Base-by-base conservation (phyloP, 2,797 vertebrate genomes). In the Halcyon smyrnensis region DNA sequence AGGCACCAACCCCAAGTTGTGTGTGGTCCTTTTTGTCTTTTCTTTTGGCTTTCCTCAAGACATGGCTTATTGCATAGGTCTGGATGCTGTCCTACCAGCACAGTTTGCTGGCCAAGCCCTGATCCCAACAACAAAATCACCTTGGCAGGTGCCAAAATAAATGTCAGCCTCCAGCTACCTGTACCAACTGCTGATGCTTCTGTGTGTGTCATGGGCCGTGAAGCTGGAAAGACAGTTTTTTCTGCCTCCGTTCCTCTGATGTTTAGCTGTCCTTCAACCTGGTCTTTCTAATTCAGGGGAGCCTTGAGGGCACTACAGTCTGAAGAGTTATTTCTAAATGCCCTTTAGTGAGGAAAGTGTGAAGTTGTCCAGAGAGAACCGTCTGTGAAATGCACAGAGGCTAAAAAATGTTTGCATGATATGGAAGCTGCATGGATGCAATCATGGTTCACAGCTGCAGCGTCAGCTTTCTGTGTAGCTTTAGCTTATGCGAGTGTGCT, bases 11-110 rank as follows among this genome's bases (percentile, higher is more conserved):
- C 12, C 62, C 45, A 64, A 84, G 36, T 51, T 87, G 86, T 94
- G 96, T 97, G 96, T 96, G 96, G 96, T 95, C 90, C 92, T 94
- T 96, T 93, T 94, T 91, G 94, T 68, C 87, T 94, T 96, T 93
- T 87, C 54, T 86, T 95, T 94, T 93, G 91, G 93, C 93, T 95
- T 84, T 34, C 48, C 54, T 87, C 71, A 89, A 93, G 84, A 94
- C 83, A 77, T 1, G 17, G 81, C 89, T 95, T 96, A 95, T 75
- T 95, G 68, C 84, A 56, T 84, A 88, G 91, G 85, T 93, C 85
- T 97, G 96, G 94, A 97, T 91, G 89, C 74, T 2, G 68, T 95
- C 93, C 95, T 91, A 94, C 84, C 93, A 92, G 95, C 79, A 88
- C 84, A 89, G 59, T 69, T 88, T 93, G 69, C 93, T 71, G 60